Evolutionary conservation across 2,113 vertebrate genomes (phyloP).

Genomic region (Illadopsis cleaveri): DNA sequence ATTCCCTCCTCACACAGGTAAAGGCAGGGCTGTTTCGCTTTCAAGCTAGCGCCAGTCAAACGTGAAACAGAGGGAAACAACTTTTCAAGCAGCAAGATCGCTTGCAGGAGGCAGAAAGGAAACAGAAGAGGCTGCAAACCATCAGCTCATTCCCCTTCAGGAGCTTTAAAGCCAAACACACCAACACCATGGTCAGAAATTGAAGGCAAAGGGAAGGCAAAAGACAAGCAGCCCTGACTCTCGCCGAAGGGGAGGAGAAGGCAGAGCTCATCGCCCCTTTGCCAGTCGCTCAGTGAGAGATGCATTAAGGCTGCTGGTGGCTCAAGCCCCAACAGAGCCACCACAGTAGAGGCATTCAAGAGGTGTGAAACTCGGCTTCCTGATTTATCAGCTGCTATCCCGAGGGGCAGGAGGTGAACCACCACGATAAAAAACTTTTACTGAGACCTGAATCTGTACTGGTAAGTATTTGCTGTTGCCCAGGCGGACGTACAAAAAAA

Average conservation of each 20-base stretch:
- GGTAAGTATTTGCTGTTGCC: neutral
- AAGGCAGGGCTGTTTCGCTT: accelerated
- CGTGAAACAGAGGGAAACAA: neutral
- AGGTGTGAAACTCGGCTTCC: neutral
- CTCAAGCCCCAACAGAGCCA: neutral
- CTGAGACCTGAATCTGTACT: neutral
- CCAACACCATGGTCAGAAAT: accelerated
- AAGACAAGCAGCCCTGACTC: neutral
- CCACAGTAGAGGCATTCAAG: neutral
- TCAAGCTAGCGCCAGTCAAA: neutral
- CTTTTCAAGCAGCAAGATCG: neutral
- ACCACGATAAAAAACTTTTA: conserved; percentile 16
- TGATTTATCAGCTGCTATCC: conserved; percentile 42
- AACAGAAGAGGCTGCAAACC: neutral
- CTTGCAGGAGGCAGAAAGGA: neutral
- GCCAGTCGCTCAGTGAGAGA: accelerated
- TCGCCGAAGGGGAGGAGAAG: accelerated
- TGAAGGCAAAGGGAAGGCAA: neutral
- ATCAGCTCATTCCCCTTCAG: accelerated
- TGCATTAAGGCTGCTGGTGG: neutral
- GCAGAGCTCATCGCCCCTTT: neutral
- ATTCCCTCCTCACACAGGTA: accelerated
- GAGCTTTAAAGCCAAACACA: neutral
- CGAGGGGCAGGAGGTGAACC: conserved; percentile 29
- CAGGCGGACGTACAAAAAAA: neutral